Conservation (phyloP, 2,888 invertebrate species). For the Tipula lateralis region DNA sequence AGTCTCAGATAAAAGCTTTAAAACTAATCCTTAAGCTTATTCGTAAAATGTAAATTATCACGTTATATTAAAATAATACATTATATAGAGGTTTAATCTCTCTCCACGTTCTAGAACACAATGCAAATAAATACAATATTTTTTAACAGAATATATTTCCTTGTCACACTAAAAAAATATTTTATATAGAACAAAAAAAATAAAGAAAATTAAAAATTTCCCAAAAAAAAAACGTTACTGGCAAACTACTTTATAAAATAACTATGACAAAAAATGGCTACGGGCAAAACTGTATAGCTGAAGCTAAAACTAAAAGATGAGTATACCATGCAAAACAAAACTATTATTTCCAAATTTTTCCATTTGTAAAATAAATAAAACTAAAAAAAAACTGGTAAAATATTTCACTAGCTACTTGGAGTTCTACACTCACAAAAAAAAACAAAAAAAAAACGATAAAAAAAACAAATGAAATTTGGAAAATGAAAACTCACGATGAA, state of each 20-base stretch:
- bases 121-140: not conserved
- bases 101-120: not conserved
- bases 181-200: not conserved
- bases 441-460: not conserved
- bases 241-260: not conserved
- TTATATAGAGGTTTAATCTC: not conserved
- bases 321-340: not conserved
- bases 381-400: not conserved
- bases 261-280: not conserved
- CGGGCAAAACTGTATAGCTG: not conserved
- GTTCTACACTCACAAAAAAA: not conserved
- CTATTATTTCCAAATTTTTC: not conserved
- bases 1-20: too few relatives aligned
- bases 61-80: not conserved
- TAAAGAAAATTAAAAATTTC: not conserved
- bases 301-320: not conserved
- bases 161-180: not conserved
- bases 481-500: conserved; percentile 1
- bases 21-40: too few relatives aligned
- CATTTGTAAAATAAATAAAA: not conserved
- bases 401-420: not conserved
- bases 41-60: too few relatives aligned
- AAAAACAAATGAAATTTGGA: conserved; percentile 38
- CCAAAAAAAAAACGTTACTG: not conserved
- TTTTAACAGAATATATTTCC: not conserved